Conservation (phyloP, 2,797 vertebrate species). For the Lerista edwardsae region DNA sequence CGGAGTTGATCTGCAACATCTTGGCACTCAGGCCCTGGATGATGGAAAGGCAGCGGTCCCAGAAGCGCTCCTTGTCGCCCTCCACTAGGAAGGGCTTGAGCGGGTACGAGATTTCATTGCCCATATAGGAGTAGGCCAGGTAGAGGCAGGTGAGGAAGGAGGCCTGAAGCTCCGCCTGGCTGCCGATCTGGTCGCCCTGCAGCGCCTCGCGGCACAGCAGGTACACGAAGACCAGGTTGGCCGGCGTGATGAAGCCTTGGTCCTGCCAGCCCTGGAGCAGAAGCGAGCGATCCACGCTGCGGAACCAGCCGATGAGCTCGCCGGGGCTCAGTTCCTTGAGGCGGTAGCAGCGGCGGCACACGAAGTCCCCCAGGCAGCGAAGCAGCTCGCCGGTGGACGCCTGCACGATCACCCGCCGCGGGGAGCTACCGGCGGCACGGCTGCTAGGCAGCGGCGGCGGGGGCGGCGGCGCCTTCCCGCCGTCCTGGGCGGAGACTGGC, state of each 20-base stretch:
- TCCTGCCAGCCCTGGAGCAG: conserved; percentile 98
- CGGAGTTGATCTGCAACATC: conserved; percentile 95
- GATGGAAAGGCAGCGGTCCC: conserved; percentile 91
- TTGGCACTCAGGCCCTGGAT: conserved; percentile 92
- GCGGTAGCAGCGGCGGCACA: conserved; percentile 92
- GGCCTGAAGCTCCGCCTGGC: conserved; percentile 88
- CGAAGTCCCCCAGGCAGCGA: conserved; percentile 92
- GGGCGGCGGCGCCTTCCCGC: conserved; percentile 78
- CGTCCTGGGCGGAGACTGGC: conserved; percentile 70
- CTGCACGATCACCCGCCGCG: conserved; percentile 90
- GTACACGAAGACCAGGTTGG: conserved; percentile 97
- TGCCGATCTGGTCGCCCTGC: conserved; percentile 82
- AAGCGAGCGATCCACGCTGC: conserved; percentile 94
- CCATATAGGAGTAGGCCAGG: conserved; percentile 97
- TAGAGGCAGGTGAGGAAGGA: conserved; percentile 96
- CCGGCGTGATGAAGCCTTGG: conserved; percentile 95
- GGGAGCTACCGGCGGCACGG: conserved; percentile 75
- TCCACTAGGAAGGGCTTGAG: conserved; percentile 96
- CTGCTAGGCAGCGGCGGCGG: conserved; percentile 69
- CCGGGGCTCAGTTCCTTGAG: conserved; percentile 89
- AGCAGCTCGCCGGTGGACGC: conserved; percentile 96
- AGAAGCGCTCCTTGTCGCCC: conserved; percentile 92
- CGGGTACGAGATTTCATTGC: conserved; percentile 98
- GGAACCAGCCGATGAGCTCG: conserved; percentile 94
- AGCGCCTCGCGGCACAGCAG: conserved; percentile 91